Evolutionary conservation across 2,113 vertebrate genomes (phyloP).

Genomic region (Eulemur rufifrons): DNA sequence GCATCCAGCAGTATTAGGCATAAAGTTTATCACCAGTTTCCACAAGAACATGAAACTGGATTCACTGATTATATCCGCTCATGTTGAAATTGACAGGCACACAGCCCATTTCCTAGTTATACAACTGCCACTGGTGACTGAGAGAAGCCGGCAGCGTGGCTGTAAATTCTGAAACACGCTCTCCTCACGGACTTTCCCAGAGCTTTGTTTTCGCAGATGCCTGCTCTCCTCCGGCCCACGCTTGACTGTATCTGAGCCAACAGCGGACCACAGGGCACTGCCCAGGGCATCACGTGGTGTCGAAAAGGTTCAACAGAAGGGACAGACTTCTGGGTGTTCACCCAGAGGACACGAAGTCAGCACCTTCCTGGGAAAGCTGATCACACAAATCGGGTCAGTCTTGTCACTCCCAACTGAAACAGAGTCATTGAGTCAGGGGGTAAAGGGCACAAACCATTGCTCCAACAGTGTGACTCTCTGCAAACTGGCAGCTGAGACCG

Average conservation of each 20-base stretch:
- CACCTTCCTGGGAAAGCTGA: background rate
- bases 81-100: background rate
- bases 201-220: background rate
- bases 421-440: too few species aligned
- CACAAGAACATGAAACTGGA: background rate
- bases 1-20: background rate
- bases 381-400: too few species aligned
- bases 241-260: background rate
- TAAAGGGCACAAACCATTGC: too few species aligned
- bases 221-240: background rate
- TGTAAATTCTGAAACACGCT: background rate
- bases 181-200: background rate
- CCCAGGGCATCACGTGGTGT: background rate
- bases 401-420: background rate
- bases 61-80: background rate
- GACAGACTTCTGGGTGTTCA: background rate
- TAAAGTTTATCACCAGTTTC: background rate
- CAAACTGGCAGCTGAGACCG: too few species aligned
- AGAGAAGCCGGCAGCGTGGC: background rate
- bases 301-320: background rate
- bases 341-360: too few species aligned
- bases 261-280: fast-evolving
- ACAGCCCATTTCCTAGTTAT: background rate
- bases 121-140: background rate
- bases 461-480: too few species aligned